Base-by-base conservation (phyloP, 1,140 invertebrate genomes). In the Leptopilina boulardi region DNA sequence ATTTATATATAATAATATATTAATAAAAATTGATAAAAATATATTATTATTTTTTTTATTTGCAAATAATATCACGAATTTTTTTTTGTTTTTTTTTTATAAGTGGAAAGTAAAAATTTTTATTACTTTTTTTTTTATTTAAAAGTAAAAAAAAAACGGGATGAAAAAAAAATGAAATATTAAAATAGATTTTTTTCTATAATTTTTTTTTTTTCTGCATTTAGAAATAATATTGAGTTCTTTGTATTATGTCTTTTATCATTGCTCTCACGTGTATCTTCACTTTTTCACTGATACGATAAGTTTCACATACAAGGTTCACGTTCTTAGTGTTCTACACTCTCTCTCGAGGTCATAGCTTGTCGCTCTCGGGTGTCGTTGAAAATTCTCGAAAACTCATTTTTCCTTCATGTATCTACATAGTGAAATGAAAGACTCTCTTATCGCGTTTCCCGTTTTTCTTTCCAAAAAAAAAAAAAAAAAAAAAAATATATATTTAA, bases 401-500 rank as follows among this genome's bases (percentile, higher is more conserved):
- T 66, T 66, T 66, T 66, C 59, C 59, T 34, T 66, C 59, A 66
- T 34, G 23, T 66, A 66, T 59, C 19, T 59, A 19, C 54, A 66
- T 26, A 66, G 59, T 66, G 26, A 34, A 23, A 10, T n/a, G 59
- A 30, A 66, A 30, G 26, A 30, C 4, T 66, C 19, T 66, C 59
- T 30, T 66, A 66, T 66, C 59, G n/a, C 9, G 9, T 18, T 71
- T 71, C 9, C 18, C 19, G 9, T 71, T 71, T 66, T 66, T 66
- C 59, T 66, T 51, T 0, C 1, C 3, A n/a, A 47, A 47, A 47
- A 51, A 38, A 38, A 38, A 9, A 38, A 38, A 38, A 38, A 38
- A 38, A 38, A 6, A 38, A 38, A 3, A 9, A 3, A 38, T 38
- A 6, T 38, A 38, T 9, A 38, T 9, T 38, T 38, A 38, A 38